These are phyloP conservation scores for Condylura cristata DNA, from an alignment of 2,113 vertebrate species.

Conservation along the genomic window DNA sequence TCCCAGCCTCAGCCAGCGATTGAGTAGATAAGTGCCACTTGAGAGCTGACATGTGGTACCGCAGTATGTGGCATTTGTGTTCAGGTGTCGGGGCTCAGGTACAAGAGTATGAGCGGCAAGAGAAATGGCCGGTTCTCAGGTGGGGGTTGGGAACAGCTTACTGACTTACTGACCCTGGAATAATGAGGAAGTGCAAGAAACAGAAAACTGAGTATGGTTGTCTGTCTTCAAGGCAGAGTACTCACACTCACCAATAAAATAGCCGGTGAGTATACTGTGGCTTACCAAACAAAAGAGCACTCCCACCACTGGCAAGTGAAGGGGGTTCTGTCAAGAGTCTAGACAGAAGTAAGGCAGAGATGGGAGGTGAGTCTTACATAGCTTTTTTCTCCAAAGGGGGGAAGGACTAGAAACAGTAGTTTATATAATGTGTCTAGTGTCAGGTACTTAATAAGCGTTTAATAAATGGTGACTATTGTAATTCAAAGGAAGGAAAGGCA, in stretches of 20 bases:
- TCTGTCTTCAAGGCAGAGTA: not conserved
- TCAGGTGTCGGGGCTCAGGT: not conserved
- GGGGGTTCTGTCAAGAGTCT: not conserved
- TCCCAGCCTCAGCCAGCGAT: not conserved
- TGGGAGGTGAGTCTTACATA: not conserved
- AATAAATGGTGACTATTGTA: not conserved
- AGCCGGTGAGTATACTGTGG: not conserved
- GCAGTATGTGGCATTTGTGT: not conserved
- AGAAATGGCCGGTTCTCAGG: not conserved
- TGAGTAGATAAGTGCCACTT: not conserved
- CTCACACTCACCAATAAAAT: not conserved
- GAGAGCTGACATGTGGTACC: not conserved
- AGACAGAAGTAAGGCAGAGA: not conserved
- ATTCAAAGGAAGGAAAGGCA: conserved; percentile 1
- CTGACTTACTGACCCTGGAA: not conserved
- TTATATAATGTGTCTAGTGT: not conserved
- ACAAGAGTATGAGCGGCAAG: not conserved
- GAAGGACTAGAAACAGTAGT: not conserved
- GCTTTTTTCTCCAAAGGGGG: not conserved
- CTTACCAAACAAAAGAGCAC: not conserved
- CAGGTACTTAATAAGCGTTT: not conserved
- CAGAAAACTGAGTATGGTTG: not conserved
- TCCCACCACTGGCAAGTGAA: not conserved
- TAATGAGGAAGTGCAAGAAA: not conserved
- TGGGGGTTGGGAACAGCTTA: not conserved